These are phyloP conservation scores for Vesta saturnalis DNA, from an alignment of 2,888 invertebrate species.

Conservation along the genomic window DNA sequence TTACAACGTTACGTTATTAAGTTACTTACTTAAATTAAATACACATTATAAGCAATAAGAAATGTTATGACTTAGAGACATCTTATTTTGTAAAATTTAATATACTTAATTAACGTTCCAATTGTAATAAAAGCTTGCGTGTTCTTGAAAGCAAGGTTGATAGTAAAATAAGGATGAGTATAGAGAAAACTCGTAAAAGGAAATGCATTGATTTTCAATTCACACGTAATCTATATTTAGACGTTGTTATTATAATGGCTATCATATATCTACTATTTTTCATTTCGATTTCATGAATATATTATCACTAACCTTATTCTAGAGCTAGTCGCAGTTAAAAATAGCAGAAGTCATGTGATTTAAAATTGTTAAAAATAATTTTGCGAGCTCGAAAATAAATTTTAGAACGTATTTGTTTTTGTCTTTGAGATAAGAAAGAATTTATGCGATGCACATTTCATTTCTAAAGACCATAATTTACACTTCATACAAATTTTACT, in stretches of 20 bases:
- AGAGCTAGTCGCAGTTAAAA: too few relatives aligned
- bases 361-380: too few relatives aligned
- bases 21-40: not conserved
- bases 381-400: too few relatives aligned
- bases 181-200: not conserved
- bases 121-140: conserved; percentile 7
- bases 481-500: too few relatives aligned
- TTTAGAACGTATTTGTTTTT: too few relatives aligned
- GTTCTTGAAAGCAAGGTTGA: conserved; percentile 2
- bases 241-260: not conserved
- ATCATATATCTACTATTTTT: too few relatives aligned
- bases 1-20: not conserved
- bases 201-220: conserved; percentile 8
- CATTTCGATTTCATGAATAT: too few relatives aligned
- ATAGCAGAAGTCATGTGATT: too few relatives aligned
- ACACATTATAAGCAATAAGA: not conserved
- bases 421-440: too few relatives aligned
- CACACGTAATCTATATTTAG: conserved; percentile 4
- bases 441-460: too few relatives aligned
- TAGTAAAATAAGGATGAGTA: conserved; percentile 1
- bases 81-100: not conserved
- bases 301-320: too few relatives aligned
- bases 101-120: not conserved
- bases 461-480: too few relatives aligned
- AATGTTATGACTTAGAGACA: not conserved